Percentiles rank a stretch among this genome's conserved stretches.
Evolutionary conservation across 2,113 vertebrate species (phyloP).

Genomic region (Zosterops borbonicus): DNA sequence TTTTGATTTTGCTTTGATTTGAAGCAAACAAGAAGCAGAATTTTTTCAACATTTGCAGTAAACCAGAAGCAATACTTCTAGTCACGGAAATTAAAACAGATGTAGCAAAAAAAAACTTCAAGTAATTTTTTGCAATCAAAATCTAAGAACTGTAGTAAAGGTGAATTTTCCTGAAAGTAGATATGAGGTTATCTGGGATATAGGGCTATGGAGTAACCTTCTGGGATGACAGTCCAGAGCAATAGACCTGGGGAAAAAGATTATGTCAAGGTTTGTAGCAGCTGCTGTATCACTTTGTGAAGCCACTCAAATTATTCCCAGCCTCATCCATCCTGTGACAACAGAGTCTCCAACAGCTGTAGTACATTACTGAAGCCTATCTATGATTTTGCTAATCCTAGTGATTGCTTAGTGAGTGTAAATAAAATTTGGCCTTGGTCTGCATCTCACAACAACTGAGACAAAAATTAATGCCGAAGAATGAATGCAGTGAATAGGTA

Average conservation of each 20-base stretch:
- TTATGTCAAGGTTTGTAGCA: neutral
- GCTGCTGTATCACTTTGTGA: neutral
- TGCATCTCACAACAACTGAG: neutral
- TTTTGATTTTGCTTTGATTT: neutral
- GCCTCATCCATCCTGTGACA: neutral
- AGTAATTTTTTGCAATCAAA: neutral
- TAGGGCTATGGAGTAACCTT: neutral
- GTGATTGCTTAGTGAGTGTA: neutral
- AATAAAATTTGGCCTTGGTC: neutral
- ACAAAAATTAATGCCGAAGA: neutral
- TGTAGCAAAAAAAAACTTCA: neutral
- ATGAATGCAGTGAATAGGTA: neutral
- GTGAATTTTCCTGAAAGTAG: neutral
- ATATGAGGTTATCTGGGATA: neutral
- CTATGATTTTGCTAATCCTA: neutral
- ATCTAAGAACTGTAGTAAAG: neutral
- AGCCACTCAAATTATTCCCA: neutral
- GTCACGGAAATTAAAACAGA: neutral
- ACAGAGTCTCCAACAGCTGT: neutral
- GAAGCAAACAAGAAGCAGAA: neutral
- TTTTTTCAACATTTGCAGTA: neutral
- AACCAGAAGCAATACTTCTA: neutral
- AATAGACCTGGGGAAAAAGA: neutral
- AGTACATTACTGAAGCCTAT: neutral
- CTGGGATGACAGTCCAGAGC: neutral